Evolutionary conservation across 2,113 vertebrate species (phyloP).

Genomic region (Hoplias malabaricus): DNA sequence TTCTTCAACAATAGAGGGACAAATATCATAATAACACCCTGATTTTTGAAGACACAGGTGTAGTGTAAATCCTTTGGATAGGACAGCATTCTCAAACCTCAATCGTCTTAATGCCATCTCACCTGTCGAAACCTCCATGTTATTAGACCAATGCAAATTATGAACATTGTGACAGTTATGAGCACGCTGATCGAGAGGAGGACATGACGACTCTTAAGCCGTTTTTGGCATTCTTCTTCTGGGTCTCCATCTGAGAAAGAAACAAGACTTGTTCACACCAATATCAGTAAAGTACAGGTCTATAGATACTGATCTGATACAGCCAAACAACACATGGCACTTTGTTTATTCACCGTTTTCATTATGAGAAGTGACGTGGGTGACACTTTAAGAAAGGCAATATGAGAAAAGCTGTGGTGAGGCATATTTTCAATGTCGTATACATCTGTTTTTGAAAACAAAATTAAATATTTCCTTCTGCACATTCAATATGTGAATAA

Average conservation of each 20-base stretch:
- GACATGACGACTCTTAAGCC: not conserved
- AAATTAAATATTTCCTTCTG: no score
- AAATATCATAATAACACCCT: no score
- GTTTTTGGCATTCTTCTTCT: not conserved
- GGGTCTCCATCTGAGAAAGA: not conserved
- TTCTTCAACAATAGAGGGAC: no score
- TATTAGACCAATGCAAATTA: not conserved
- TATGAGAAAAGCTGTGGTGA: no score
- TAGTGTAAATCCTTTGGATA: not conserved
- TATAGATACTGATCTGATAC: not conserved
- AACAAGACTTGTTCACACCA: not conserved
- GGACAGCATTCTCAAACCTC: not conserved
- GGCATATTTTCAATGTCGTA: no score
- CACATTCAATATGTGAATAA: no score
- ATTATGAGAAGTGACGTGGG: no score
- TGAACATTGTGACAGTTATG: not conserved
- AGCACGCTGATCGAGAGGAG: not conserved
- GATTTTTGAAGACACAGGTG: no score
- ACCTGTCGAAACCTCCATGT: not conserved
- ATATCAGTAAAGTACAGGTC: not conserved
- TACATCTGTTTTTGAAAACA: no score
- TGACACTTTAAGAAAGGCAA: not conserved
- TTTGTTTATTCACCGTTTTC: no score
- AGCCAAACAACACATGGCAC: not conserved
- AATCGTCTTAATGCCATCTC: not conserved